A percentile compares a stretch with the other conserved stretches of the same genome.
These are phyloP conservation scores for Cepphus grylle DNA, from an alignment of 2,113 vertebrate genomes.

Conservation along the genomic window DNA sequence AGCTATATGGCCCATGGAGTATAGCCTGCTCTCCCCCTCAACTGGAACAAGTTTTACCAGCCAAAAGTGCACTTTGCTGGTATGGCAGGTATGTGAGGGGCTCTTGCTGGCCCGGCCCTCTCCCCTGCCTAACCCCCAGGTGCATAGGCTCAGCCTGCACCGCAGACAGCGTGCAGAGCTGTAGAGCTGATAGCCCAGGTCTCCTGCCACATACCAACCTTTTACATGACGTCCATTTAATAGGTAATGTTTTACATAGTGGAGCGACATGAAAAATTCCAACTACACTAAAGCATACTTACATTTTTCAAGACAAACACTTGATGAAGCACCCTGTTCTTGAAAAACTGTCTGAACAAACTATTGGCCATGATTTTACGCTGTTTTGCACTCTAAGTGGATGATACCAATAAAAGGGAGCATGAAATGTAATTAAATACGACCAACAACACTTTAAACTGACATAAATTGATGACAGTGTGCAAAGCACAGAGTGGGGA, in stretches of 20 bases:
- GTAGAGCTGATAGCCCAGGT: background rate
- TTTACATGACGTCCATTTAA: background rate
- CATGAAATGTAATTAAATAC: background rate
- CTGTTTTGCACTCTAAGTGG: background rate
- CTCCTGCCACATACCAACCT: background rate
- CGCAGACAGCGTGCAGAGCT: background rate
- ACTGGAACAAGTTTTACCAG: background rate
- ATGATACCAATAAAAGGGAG: background rate
- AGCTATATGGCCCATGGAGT: background rate
- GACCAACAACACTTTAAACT: background rate
- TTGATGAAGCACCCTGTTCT: background rate
- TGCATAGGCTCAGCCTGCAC: background rate
- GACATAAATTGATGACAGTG: rapidly evolving
- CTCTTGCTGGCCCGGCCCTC: background rate
- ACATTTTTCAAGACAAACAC: background rate
- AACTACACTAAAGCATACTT: background rate
- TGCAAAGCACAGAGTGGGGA: background rate
- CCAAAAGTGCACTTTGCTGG: background rate
- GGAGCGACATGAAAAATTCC: background rate
- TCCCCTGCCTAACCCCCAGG: background rate
- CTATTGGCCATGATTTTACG: background rate
- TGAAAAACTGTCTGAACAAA: background rate
- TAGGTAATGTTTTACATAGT: background rate
- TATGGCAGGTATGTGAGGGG: background rate
- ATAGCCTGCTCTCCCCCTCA: background rate